A percentile compares a stretch with the other conserved stretches of the same genome.
Evolutionary conservation across 2,113 vertebrate genomes (phyloP).

Genomic region (Acanthisitta chloris): DNA sequence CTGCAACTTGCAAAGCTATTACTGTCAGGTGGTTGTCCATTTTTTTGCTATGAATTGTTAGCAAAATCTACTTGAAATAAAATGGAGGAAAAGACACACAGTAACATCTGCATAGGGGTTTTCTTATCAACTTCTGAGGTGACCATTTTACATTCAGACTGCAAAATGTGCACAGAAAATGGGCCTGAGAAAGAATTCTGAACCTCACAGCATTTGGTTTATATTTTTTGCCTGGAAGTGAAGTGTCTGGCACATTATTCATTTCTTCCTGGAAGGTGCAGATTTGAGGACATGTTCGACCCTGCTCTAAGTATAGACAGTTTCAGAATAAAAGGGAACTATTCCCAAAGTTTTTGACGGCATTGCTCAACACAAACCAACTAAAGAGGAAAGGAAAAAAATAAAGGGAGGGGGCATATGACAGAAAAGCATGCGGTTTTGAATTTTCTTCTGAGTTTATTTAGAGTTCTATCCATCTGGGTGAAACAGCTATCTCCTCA

Average conservation of each 20-base stretch:
- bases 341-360: constrained; percentile 27
- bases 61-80: neutral
- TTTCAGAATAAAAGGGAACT: constrained; percentile 24
- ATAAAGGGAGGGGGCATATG: rapidly evolving
- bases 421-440: constrained; percentile 25
- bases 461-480: constrained; percentile 10
- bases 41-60: neutral
- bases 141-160: neutral
- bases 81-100: neutral
- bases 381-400: neutral
- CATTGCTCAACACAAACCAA: neutral
- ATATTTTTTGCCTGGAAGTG: constrained; percentile 11
- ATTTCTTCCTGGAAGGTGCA: constrained; percentile 33
- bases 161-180: neutral
- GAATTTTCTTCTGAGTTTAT: constrained; percentile 38
- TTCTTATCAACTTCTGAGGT: neutral
- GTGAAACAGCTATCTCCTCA: neutral
- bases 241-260: constrained; percentile 38
- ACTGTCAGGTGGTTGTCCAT: neutral
- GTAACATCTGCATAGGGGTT: neutral
- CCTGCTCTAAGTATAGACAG: constrained; percentile 7
- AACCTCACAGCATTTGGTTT: constrained; percentile 2
- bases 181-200: neutral
- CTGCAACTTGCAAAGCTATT: neutral
- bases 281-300: constrained; percentile 48